Evolutionary conservation across 2,888 invertebrate genomes (phyloP), one percentile per base, ranked within the genome.

Genomic region (Dryococelus australis): DNA sequence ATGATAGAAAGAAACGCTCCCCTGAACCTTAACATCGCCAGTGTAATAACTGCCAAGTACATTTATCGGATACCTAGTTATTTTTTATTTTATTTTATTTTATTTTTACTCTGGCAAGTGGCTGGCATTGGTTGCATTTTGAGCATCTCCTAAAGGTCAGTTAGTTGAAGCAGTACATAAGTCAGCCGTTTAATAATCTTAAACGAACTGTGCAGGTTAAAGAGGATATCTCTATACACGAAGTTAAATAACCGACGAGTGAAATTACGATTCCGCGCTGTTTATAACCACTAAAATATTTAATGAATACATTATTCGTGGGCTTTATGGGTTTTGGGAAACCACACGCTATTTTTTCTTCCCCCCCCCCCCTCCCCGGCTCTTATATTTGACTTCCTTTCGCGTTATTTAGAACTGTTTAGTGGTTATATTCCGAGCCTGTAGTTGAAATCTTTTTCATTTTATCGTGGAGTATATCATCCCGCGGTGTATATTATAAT

Each of bases 391-490:
- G 65, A 65, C 65, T 65, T 65, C 16, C 65, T 65, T n/a, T n/a
- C 24, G 65, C 65, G 65, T 65, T 65, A 65, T 65, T 65, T 65
- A 65, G 65, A n/a, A n/a, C 65, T 65, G 65, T 65, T 65, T 65
- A 65, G 65, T 65, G n/a, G 65, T 35, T 65, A 65, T n/a, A 65
- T 65, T 24, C 65, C 20, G 65, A 9, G 24, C 65, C 16, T 65
- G 65, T 65, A 65, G 24, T 65, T 65, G 65, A 65, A 65, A 65
- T 65, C 65, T 65, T 65, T n/a, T 65, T 65, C 65, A 65, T 16
- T 65, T 65, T 65, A 65, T 65, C 65, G 65, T n/a, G 65, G 65
- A 65, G 43, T 83, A 83, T 83, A 83, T 83, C 83, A 83, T 83
- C 35, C 16, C 43, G 20, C 43, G 43, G 28, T 35, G 26, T 83